Evolutionary conservation across 2,113 vertebrate species (phyloP).

Genomic region (Pipra filicauda): DNA sequence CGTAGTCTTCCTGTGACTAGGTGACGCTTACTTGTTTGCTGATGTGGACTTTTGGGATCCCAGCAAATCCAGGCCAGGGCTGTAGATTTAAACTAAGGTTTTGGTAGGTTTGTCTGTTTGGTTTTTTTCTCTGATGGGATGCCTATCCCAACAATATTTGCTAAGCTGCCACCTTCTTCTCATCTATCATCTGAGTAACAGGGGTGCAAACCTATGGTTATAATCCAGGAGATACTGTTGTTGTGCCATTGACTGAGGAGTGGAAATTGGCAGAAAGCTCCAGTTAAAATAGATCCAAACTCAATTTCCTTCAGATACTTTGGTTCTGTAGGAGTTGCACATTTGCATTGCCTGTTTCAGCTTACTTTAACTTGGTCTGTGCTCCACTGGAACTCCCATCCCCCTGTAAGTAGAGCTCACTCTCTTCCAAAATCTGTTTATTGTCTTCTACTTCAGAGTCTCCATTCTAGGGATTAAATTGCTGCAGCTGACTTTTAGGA

Average conservation of each 20-base stretch:
- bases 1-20: not conserved
- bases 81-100: not conserved
- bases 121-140: not conserved
- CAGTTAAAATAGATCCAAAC: not conserved
- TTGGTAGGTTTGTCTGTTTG: not conserved
- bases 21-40: not conserved
- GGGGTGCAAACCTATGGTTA: accelerated
- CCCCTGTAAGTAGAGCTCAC: not conserved
- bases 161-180: not conserved
- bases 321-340: not conserved
- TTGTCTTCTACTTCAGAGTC: not conserved
- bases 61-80: not conserved
- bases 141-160: not conserved
- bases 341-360: not conserved
- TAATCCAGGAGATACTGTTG: not conserved
- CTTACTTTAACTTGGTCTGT: not conserved
- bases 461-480: not conserved
- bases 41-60: not conserved
- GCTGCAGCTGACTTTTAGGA: not conserved
- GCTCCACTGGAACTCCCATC: not conserved
- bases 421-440: not conserved
- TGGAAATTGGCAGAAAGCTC: not conserved
- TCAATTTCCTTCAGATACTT: not conserved
- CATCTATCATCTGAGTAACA: not conserved
- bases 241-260: not conserved